phyloP scores from a whole-genome alignment of 2,888 invertebrate species.

The Strigamia maritima region DNA sequence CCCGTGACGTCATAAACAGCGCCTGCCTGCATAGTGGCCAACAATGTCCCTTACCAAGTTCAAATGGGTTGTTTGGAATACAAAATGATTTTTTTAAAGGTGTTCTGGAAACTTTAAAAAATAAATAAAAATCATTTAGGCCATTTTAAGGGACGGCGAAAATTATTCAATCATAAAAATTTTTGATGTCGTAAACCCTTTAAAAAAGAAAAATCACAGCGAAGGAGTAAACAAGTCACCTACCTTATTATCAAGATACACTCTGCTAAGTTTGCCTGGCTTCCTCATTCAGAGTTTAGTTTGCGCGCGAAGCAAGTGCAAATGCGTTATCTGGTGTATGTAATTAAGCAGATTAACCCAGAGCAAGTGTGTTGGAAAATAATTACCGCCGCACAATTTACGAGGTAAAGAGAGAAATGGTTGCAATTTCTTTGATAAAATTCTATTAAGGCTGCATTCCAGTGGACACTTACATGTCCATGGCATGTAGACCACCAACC shows the following conservation, averaged over 20 bases:
- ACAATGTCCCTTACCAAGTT: too few relatives aligned
- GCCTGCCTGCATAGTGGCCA: too few relatives aligned
- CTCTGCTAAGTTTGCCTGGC: not conserved
- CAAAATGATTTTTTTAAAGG: too few relatives aligned
- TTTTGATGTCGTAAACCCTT: too few relatives aligned
- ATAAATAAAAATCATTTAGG: too few relatives aligned
- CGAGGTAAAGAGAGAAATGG: not conserved
- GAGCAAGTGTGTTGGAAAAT: slow-evolving; percentile 19
- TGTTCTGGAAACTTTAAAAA: too few relatives aligned
- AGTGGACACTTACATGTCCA: slow-evolving; percentile 18
- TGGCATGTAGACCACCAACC: slow-evolving; percentile 12
- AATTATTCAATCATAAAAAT: too few relatives aligned
- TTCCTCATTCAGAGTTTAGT: not conserved
- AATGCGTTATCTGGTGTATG: slow-evolving; percentile 7
- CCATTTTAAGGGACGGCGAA: too few relatives aligned
- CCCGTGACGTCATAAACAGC: too few relatives aligned
- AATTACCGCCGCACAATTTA: slow-evolving; percentile 6
- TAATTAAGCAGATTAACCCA: slow-evolving; percentile 16
- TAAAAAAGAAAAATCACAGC: not conserved
- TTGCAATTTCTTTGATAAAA: not conserved
- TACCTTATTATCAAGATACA: not conserved
- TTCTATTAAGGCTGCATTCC: slow-evolving; percentile 16
- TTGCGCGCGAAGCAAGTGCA: not conserved
- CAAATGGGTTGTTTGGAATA: too few relatives aligned
- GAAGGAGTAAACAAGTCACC: not conserved